Evolutionary conservation across 2,113 vertebrate species (phyloP), one percentile per base, ranked within the genome.

Genomic region (Sapayoa aenigma): DNA sequence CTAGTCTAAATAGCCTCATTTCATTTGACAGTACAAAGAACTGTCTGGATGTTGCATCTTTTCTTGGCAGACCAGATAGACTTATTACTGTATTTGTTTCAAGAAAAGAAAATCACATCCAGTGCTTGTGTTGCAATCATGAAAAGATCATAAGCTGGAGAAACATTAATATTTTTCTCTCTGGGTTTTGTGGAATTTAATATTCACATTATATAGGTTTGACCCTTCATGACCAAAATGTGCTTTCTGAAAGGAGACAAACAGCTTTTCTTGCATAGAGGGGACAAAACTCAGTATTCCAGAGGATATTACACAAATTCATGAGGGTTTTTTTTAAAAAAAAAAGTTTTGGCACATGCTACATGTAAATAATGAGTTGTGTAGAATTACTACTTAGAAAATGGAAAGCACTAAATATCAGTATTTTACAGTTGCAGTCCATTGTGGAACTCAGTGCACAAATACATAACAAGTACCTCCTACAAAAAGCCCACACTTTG

Each of bases 1-100:
- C 72, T 35, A 88, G 83, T 95, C 86, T 88, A 83, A 87, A 80
- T 87, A 94, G 72, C 72, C 91, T 95, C 79, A 49, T 91, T 96
- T 79, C 66, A 79, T 94, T 35, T 78, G 67, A 94, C 71, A 89
- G 79, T 58, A 90, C 94, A 84, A 90, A 89, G 76, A 86, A 63
- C 76, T 93, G 81, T 44, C 50, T 90, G 72, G 72, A 53, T 79
- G 69, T 66, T 84, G 39, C 76, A 39, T 80, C 75, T 96, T 92
- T 93, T 79, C 53, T 83, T 94, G 94, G 74, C 85, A 97, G 87
- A 69, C 86, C 74, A 75, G 47, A 66, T 84, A 94, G 78, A 86
- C 65, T 89, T 88, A 89, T 79, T 94, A 71, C 77, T 87, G 39
- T 73, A 58, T 73, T 95, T 86, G 50, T 93, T 92, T 71, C 42